Evolutionary conservation across 1,140 invertebrate genomes (phyloP).

Genomic region (Phymastichus coffea): DNA sequence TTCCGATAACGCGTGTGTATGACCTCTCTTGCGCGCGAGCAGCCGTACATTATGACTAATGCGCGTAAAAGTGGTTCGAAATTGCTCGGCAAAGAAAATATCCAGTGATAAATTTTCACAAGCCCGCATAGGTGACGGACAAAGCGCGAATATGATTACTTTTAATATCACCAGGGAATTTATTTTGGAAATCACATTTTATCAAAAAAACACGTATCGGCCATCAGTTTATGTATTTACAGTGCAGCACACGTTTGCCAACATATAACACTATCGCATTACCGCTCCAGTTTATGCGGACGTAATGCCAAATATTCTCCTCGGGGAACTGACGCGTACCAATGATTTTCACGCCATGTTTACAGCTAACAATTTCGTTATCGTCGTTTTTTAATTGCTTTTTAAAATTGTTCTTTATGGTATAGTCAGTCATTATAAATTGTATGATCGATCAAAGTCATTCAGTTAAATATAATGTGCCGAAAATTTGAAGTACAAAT

Average conservation of each 20-base stretch:
- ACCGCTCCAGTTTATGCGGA: slow-evolving; percentile 6
- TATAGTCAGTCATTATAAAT: too few species aligned
- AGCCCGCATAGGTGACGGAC: too few species aligned
- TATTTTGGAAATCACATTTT: slow-evolving; percentile 13
- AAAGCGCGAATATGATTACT: background rate
- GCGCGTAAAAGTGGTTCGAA: too few species aligned
- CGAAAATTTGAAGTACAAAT: too few species aligned
- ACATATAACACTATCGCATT: slow-evolving; percentile 14
- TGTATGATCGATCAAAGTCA: too few species aligned
- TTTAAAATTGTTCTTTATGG: background rate
- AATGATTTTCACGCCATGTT: slow-evolving; percentile 30
- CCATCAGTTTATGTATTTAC: slow-evolving; percentile 19
- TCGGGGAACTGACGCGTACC: slow-evolving; percentile 23
- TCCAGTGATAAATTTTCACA: slow-evolving; percentile 4
- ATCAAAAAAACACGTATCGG: background rate
- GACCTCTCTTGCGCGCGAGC: too few species aligned
- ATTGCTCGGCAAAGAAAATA: background rate
- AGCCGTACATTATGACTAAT: too few species aligned
- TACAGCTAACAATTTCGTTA: slow-evolving; percentile 7
- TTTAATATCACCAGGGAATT: slow-evolving; percentile 4
- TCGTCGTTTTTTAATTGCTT: slow-evolving; percentile 4
- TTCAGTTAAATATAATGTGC: too few species aligned
- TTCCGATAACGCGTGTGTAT: too few species aligned
- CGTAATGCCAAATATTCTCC: slow-evolving; percentile 36
- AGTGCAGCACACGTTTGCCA: slow-evolving; percentile 10